Percentiles rank a stretch among this genome's conserved stretches.
Conservation (phyloP, 2,113 vertebrate genomes). For the Promerops cafer region DNA sequence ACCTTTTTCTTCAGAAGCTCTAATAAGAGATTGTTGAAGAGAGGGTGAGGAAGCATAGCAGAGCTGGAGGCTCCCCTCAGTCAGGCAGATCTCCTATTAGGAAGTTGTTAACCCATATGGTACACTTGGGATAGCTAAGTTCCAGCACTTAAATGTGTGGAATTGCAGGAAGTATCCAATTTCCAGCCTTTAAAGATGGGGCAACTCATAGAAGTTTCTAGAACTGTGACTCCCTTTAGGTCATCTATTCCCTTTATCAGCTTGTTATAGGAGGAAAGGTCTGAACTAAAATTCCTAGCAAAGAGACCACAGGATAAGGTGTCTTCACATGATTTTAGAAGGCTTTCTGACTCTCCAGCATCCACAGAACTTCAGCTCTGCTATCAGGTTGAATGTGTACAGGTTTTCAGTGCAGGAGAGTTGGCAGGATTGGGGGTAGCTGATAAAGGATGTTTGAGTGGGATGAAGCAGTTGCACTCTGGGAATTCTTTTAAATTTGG, state of each 20-base stretch:
- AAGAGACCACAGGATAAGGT: neutral
- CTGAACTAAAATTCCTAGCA: neutral
- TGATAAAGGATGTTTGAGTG: neutral
- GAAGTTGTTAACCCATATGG: neutral
- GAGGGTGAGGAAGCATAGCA: neutral
- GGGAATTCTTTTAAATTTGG: neutral
- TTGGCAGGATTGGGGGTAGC: neutral
- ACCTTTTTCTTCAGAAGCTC: neutral
- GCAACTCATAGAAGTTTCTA: neutral
- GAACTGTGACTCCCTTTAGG: neutral
- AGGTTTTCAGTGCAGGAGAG: neutral
- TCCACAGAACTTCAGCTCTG: neutral
- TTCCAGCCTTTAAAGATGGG: neutral
- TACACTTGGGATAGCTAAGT: neutral
- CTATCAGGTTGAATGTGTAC: neutral
- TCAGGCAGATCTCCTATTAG: neutral
- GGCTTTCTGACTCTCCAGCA: neutral
- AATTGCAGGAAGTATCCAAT: neutral
- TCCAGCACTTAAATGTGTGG: neutral
- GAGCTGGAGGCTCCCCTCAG: neutral
- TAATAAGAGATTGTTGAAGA: neutral
- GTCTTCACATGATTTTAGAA: neutral
- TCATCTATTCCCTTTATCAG: neutral
- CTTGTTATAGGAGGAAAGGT: neutral
- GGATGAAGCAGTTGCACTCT: neutral